Evolutionary conservation across 2,888 invertebrate species (phyloP), one percentile per base, ranked within the genome.

Genomic region (Cheilosia impressa): DNA sequence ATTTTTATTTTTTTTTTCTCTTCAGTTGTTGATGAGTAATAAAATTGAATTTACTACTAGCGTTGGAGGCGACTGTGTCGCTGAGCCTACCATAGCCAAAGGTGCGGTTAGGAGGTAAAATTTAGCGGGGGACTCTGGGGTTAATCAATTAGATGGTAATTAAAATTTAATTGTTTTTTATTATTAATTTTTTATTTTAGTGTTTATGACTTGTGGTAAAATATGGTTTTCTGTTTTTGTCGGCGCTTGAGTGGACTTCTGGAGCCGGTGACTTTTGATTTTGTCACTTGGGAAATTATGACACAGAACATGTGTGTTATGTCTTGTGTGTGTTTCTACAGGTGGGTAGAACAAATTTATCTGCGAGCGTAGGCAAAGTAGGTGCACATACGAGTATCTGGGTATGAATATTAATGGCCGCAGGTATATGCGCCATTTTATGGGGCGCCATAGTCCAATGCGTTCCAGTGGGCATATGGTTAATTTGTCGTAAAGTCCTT

Each of bases 91-190:
- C 58, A 31, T 9, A 31, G 9, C 27, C 6, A 27, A 0, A 19
- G 50, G 24, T 34, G 50, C 55, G 55, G 38, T 22, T 22, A 50
- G 4, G 13, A 13, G 9, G 43, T 19, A 31, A 17, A 13, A 6
- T 17, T n/a, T 19, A 9, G 31, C 31, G 38, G 34, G 50, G 50
- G n/a, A 27, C 58, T 76, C 71, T 81, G 76, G 66, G 81, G 45
- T 60, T 65, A 85, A 85, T 85, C 84, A 85, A 85, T 85, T 85
- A 81, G 84, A 76, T 76, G 84, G 76, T 72, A 66, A 60, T 85
- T 71, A 81, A 85, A 71, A 31, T 81, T 80, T 69, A 71, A 84
- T 76, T 84, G 84, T 80, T 62, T 76, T 71, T 81, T 85, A 81
- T 80, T 78, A 78, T 76, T 85, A 75, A 85, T 81, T 85, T 76